These are phyloP conservation scores for Aporophyla nigra DNA, from an alignment of 2,888 invertebrate genomes.

Conservation along the genomic window DNA sequence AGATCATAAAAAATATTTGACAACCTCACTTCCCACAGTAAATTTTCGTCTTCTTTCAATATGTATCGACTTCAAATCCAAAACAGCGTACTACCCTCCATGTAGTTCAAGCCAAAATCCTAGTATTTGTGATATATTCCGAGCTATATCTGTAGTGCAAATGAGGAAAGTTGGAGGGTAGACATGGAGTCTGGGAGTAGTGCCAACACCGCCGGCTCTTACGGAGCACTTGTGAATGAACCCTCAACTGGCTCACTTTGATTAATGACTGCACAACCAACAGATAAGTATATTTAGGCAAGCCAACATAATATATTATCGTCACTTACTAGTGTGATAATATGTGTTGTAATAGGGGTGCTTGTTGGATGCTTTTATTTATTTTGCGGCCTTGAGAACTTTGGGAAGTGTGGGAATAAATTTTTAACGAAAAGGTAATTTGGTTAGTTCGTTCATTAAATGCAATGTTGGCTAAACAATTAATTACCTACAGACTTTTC, in stretches of 20 bases:
- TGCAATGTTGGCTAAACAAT: background rate
- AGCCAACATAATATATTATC: conserved; percentile 47
- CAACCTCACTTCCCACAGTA: background rate
- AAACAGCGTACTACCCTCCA: conserved; percentile 13
- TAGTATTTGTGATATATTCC: conserved; percentile 49
- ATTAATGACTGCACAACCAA: conserved; percentile 59
- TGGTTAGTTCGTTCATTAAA: background rate
- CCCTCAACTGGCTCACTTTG: conserved; percentile 56
- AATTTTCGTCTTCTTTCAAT: background rate
- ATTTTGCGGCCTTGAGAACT: background rate
- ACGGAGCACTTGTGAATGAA: conserved; percentile 59
- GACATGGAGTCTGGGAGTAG: conserved; percentile 74
- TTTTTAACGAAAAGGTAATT: background rate
- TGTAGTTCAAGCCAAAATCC: conserved; percentile 45
- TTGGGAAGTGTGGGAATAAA: background rate
- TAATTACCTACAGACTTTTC: background rate
- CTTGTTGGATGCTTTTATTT: conserved; percentile 6
- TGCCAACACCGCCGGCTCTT: conserved; percentile 72
- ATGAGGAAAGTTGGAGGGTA: conserved; percentile 66
- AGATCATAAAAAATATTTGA: background rate
- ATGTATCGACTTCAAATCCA: conserved; percentile 24
- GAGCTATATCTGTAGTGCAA: conserved; percentile 70
- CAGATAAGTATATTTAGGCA: conserved; percentile 63
- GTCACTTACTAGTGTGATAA: conserved; percentile 15
- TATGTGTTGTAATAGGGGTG: conserved; percentile 19